Evolutionary conservation across 2,113 vertebrate species (phyloP), one percentile per base, ranked within the genome.

Genomic region (Siphamia tubifer): DNA sequence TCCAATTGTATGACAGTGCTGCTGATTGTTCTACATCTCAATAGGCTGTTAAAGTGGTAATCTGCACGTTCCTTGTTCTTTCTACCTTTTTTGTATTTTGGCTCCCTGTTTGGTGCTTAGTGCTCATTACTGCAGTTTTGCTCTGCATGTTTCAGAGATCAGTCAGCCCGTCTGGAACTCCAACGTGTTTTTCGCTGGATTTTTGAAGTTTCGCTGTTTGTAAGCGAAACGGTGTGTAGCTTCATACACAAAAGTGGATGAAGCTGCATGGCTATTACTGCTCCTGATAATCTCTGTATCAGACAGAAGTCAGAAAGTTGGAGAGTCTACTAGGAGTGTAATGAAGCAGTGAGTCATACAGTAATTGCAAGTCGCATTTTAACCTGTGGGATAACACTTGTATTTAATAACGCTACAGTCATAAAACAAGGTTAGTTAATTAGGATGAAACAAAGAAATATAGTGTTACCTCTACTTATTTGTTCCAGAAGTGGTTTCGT

Each of bases 121-220:
- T 5, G 40, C 77, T 76, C 77, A 23, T 85, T 83, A 74, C 52
- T 82, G 52, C 57, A 32, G 45, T 58, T 81, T 68, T 60, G 43
- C 68, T 60, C 53, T 5, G 49, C 64, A 63, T 34, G 10, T 51
- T 30, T 16, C 40, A 4, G 27, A 72, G 77, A 73, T 80, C 77
- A 66, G 11, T 62, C 55, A 20, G 38, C 1, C 3, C 15, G 32
- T 35, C 55, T 67, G 19, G 2, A 36, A 24, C 43, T 20, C 40
- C 27, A 3, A 32, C 3, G 1, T 34, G 17, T 20, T 43, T 43
- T 38, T 34, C 28, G 12, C 40, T 13, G 10, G 11, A 4, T 32
- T 77, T 70, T 54, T 62, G 58, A 76, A 69, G 74, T 65, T 16
- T 30, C 39, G 53, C 63, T 68, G 45, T 58, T 48, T 38, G 32